Evolutionary conservation across 2,888 invertebrate genomes (phyloP), one percentile per base, ranked within the genome.

Genomic region (Subacronicta megacephala): DNA sequence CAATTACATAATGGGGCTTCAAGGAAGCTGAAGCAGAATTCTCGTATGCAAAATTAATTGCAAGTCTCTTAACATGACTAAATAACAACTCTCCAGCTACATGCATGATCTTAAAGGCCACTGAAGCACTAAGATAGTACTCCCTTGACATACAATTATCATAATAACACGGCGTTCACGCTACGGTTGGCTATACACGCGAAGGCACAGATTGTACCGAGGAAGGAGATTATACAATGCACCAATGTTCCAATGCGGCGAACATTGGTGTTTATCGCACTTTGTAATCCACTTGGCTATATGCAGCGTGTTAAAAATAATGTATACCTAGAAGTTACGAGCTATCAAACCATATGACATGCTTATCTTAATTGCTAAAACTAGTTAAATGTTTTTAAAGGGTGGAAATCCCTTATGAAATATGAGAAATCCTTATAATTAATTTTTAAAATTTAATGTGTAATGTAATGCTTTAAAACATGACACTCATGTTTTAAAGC

Each of bases 211-310:
- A 70, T 54, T 70, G 33, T 52, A 51, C 58, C 50, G 33, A 49
- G 65, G 23, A 29, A 10, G 41, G 43, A 57, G 66, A 66, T 64
- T 70, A 64, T 51, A 71, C 66, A 65, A 29, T 58, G 47, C 64
- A 23, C 45, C 55, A 70, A 44, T 70, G 64, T 29, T n/a, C 29
- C 37, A 17, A 37, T 47, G 37, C 37, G 47, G 47, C 17, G 47
- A 38, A 47, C 47, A 47, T 38, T 13, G 13, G 47, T 47, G 47
- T 47, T 47, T 47, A 47, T 47, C 29, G 18, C 13, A 18, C 29
- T 47, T 17, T 10, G 29, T 47, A 47, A 47, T 47, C 47, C 47
- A 47, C 38, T 47, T 10, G 17, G 29, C 38, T 38, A 38, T 31
- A 15, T 9, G 15, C 26, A 46, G 26, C 29, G 37, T 38, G 36